phyloP scores from a whole-genome alignment of 2,888 invertebrate genomes.

The Ormyrus rosae region DNA sequence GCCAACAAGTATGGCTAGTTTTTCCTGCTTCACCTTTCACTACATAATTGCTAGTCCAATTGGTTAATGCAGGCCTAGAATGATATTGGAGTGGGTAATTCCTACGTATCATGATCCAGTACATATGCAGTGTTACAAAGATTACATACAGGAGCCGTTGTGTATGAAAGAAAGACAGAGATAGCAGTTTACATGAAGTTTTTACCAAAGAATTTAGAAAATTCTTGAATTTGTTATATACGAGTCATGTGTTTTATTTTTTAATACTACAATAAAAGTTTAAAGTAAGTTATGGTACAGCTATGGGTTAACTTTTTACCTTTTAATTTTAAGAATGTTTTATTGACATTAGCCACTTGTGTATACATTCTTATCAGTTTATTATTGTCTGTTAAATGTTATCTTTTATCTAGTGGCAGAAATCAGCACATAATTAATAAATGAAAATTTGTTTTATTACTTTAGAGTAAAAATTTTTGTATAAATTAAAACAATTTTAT shows the following conservation, averaged over 20 bases:
- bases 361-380: conserved; percentile 34
- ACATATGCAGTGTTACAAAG: not conserved
- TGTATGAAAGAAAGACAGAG: not conserved
- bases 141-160: not conserved
- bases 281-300: conserved; percentile 16
- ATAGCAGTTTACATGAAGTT: not conserved
- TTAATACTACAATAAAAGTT: no score
- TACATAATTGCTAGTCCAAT: not conserved
- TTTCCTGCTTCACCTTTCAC: conserved; percentile 39
- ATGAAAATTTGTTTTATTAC: no score
- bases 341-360: conserved; percentile 18
- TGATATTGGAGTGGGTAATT: not conserved
- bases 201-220: not conserved
- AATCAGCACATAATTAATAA: no score
- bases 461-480: no score
- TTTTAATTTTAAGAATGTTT: not conserved
- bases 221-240: not conserved
- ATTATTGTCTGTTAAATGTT: not conserved
- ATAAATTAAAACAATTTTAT: no score
- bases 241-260: not conserved
- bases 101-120: not conserved
- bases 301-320: not conserved
- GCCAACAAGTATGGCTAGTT: conserved; percentile 22
- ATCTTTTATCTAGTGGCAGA: not conserved
- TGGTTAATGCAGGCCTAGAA: not conserved